Evolutionary conservation across 2,888 invertebrate species (phyloP), one percentile per base, ranked within the genome.

Genomic region (Troides oblongomaculatus): DNA sequence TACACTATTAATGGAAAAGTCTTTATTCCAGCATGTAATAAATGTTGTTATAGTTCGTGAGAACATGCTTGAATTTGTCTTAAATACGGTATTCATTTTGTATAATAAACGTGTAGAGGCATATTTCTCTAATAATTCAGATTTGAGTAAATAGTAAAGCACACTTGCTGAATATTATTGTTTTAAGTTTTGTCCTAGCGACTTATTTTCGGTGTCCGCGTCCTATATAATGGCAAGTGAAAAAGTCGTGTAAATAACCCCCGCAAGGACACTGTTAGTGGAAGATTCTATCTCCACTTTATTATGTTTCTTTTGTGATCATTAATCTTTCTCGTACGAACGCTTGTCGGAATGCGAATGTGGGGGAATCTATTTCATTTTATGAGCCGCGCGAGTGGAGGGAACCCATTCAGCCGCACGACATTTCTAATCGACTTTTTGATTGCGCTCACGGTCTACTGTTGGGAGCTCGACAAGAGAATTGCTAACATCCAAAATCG

Each of bases 261-360:
- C 90, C 92, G 81, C 92, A 92, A 92, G 91, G 92, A 92, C 92
- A 91, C 92, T 88, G 92, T 91, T 91, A 92, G 92, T 89, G 89
- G 91, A 82, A 92, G 92, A 92, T 92, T 88, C 89, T 91, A 92
- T 92, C 92, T 92, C 86, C 87, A 88, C 87, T 91, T 92, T 92
- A 92, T 92, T 92, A 92, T 92, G 92, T 92, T 92, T 91, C 91
- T 92, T 92, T 92, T 92, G 92, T 91, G 92, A 92, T 92, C 92
- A 92, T 92, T 92, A 92, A 92, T 92, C 92, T 92, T 92, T 92
- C 90, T 90, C 90, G 92, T 91, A 90, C 91, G 92, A 91, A 92
- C 90, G 92, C 92, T 92, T 92, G 92, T 92, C 92, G 92, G 92
- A 92, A 92, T 92, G 92, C 87, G 92, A 92, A 92, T 92, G 92